Evolutionary conservation across 2,888 invertebrate genomes (phyloP).

Genomic region (Balanococcus diminutus): DNA sequence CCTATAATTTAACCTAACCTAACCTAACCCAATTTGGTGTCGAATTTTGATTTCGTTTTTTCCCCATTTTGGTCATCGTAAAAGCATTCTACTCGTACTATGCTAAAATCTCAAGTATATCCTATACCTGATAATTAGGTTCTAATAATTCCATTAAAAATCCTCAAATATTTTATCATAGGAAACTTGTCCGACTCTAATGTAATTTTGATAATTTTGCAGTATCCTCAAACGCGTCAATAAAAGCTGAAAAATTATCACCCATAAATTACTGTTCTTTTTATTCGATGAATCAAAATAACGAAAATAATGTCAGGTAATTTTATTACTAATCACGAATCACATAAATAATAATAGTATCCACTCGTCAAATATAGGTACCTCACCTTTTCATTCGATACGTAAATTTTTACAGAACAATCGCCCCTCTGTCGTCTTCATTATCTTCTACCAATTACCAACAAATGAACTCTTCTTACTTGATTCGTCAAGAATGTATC

Average conservation of each 20-base stretch:
- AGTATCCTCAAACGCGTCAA: neutral
- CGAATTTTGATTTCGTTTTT: no score
- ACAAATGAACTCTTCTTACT: constrained; percentile 10
- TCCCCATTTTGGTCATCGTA: no score
- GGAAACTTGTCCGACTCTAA: neutral
- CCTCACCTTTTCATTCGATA: neutral
- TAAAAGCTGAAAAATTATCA: constrained; percentile 45
- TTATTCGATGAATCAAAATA: constrained; percentile 5
- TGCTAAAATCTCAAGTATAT: no score
- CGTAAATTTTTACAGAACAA: constrained; percentile 2
- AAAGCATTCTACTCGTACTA: no score
- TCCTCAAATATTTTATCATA: neutral
- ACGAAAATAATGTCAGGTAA: neutral
- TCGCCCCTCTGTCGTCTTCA: neutral
- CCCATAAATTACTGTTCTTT: neutral
- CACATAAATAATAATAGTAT: no score
- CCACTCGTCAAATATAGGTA: no score
- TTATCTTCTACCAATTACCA: neutral
- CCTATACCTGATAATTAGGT: neutral
- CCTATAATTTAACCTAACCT: no score
- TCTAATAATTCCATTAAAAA: neutral
- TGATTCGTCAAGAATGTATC: neutral
- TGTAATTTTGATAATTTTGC: neutral
- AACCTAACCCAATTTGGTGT: no score
- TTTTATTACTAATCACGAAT: neutral